A percentile compares a stretch with the other conserved stretches of the same genome.
Conservation (phyloP, 2,888 invertebrate species). For the Drosophila rellima region DNA sequence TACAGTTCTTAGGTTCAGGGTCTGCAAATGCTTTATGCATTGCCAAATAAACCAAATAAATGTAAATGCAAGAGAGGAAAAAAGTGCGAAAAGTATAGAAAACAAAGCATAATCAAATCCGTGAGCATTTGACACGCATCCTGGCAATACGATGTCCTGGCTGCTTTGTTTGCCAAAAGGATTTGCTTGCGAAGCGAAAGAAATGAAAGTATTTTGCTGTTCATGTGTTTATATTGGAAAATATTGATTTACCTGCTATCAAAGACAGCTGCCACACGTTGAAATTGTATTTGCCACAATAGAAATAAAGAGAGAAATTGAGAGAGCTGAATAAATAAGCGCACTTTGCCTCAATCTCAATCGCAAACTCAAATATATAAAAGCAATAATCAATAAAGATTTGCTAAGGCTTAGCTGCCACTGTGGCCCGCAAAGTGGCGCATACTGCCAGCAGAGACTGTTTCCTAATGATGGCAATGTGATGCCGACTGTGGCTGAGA, state of each 20-base stretch:
- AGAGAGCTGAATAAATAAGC: neutral
- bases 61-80: constrained; percentile 33
- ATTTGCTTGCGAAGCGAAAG: constrained; percentile 38
- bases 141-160: constrained; percentile 32
- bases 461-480: constrained; percentile 34
- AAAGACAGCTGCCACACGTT: constrained; percentile 69
- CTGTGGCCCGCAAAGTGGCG: constrained; percentile 20
- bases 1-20: neutral
- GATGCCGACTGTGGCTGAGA: constrained; percentile 13
- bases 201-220: constrained; percentile 37
- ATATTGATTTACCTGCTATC: constrained; percentile 81
- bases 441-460: constrained; percentile 32
- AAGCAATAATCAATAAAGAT: constrained; percentile 77
- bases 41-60: constrained; percentile 50
- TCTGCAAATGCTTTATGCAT: constrained; percentile 27
- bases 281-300: constrained; percentile 36
- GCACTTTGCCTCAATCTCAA: constrained; percentile 48
- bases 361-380: constrained; percentile 48
- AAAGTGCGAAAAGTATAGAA: constrained; percentile 11
- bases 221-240: constrained; percentile 77
- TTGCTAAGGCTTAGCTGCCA: constrained; percentile 51
- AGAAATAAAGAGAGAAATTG: neutral
- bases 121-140: constrained; percentile 55
- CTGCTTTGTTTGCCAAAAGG: constrained; percentile 61
- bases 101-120: constrained; percentile 43